These are phyloP conservation scores for Helleia helle DNA, from an alignment of 2,888 invertebrate species.

Conservation along the genomic window DNA sequence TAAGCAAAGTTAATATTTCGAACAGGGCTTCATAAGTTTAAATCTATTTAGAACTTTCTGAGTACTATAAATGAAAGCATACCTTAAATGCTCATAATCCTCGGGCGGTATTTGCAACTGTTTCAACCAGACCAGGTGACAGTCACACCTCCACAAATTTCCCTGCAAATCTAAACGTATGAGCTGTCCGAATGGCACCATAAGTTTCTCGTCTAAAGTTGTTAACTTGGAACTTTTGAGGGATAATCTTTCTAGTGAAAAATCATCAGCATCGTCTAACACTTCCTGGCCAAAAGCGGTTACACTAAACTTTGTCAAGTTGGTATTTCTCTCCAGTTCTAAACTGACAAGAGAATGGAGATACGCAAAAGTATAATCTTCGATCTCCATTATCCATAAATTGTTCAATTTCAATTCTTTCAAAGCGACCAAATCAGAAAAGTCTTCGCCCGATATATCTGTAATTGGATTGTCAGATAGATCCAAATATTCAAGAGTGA, in stretches of 20 bases:
- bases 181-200: conserved; percentile 58
- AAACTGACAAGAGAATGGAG: conserved; percentile 64
- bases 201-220: conserved; percentile 44
- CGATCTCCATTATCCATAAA: conserved; percentile 64
- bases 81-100: conserved; percentile 61
- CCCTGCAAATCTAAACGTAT: conserved; percentile 68
- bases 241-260: conserved; percentile 54
- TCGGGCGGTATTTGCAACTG: conserved; percentile 47
- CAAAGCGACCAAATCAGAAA: conserved; percentile 63
- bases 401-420: conserved; percentile 72
- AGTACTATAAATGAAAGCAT: conserved; percentile 22
- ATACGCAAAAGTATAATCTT: conserved; percentile 71
- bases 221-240: conserved; percentile 57
- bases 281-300: conserved; percentile 52
- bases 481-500: conserved; percentile 73
- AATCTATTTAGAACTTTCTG: too few species aligned
- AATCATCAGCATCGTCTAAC: conserved; percentile 51
- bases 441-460: conserved; percentile 59
- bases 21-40: too few species aligned
- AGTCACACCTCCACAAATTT: conserved; percentile 79
- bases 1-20: too few species aligned
- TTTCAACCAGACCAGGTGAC: conserved; percentile 70
- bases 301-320: conserved; percentile 61
- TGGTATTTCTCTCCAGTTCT: conserved; percentile 69
- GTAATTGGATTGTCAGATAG: conserved; percentile 75